phyloP scores from a whole-genome alignment of 2,797 vertebrate genomes.

The Notamacropus eugenii region DNA sequence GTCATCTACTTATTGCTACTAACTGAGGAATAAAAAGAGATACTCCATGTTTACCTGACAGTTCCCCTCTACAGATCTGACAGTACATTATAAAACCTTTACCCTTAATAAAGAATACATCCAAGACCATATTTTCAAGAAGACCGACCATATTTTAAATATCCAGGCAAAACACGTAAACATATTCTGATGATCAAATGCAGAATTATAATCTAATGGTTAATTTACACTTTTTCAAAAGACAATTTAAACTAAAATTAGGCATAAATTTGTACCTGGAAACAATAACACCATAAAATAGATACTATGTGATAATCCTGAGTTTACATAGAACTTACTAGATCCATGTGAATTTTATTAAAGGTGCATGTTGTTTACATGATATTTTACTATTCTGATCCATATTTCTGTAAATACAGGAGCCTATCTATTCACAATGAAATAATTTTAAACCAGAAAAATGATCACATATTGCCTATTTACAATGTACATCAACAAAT shows the following conservation, averaged over 20 bases:
- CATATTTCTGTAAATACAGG: background rate
- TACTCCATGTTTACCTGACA: background rate
- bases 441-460: background rate
- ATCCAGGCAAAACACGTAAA: slow-evolving; percentile 19
- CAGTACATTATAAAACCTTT: background rate
- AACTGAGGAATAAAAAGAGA: background rate
- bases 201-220: background rate
- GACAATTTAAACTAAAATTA: background rate
- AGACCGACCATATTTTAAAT: background rate
- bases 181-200: background rate
- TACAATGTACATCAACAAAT: background rate
- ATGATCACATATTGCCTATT: background rate
- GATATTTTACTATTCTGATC: background rate
- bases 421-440: background rate
- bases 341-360: background rate
- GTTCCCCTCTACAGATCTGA: slow-evolving; percentile 17
- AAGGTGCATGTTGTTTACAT: background rate
- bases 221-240: background rate
- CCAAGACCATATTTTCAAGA: background rate
- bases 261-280: background rate
- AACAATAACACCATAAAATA: background rate
- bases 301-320: background rate
- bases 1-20: background rate
- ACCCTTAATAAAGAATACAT: slow-evolving; percentile 10
- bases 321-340: background rate